These are phyloP conservation scores for Hydraecia micacea DNA, from an alignment of 2,888 invertebrate genomes.

Conservation along the genomic window DNA sequence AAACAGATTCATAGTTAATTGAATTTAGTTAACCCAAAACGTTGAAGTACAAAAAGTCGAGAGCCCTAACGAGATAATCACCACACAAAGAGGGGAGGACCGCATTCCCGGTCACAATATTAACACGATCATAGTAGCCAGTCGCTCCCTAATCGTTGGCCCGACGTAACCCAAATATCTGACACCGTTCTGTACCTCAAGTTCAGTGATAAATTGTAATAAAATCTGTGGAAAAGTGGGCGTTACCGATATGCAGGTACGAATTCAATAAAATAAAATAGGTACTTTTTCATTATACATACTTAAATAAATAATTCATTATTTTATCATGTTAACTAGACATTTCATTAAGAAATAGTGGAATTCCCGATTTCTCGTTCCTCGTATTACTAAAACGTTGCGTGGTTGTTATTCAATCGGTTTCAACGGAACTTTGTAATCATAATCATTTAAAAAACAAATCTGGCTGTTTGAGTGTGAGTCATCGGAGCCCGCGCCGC, in stretches of 20 bases:
- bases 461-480: slow-evolving; percentile 43
- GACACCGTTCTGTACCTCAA: slow-evolving; percentile 37
- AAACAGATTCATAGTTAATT: neutral
- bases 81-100: slow-evolving; percentile 82
- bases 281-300: too few species aligned
- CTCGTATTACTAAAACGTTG: slow-evolving; percentile 50
- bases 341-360: slow-evolving; percentile 22
- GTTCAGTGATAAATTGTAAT: slow-evolving; percentile 40
- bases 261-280: slow-evolving; percentile 10
- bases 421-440: slow-evolving; percentile 61
- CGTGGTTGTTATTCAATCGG: slow-evolving; percentile 62
- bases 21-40: slow-evolving; percentile 17
- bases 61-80: slow-evolving; percentile 81
- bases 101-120: slow-evolving; percentile 78
- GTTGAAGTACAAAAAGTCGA: slow-evolving; percentile 58
- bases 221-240: slow-evolving; percentile 41
- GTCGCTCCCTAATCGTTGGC: slow-evolving; percentile 78
- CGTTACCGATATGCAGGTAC: slow-evolving; percentile 69
- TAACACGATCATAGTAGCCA: slow-evolving; percentile 83
- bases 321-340: neutral
- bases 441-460: slow-evolving; percentile 48
- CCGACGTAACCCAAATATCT: slow-evolving; percentile 74
- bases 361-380: slow-evolving; percentile 42
- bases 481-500: slow-evolving; percentile 23
- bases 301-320: neutral